Evolutionary conservation across 2,113 vertebrate species (phyloP).

Genomic region (Todiramphus saurophagus): DNA sequence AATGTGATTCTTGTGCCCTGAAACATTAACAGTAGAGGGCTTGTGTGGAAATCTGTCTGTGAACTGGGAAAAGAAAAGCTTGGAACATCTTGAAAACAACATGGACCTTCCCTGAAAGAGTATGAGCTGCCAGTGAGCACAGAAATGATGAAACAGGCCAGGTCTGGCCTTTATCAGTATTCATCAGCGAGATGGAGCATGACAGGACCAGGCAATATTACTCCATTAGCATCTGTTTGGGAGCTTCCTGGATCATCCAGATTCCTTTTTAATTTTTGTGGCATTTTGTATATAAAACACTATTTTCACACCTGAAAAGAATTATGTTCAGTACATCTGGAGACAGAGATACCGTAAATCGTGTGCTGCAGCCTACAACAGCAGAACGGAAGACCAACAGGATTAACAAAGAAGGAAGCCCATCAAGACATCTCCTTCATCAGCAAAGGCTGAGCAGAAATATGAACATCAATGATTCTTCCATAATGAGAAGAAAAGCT

Average conservation of each 20-base stretch:
- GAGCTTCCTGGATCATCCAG: background rate
- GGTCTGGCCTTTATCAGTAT: background rate
- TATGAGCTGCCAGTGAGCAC: background rate
- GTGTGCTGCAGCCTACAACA: background rate
- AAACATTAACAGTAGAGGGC: background rate
- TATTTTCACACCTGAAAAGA: background rate
- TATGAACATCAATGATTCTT: background rate
- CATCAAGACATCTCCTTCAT: background rate
- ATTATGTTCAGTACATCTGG: background rate
- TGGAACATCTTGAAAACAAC: background rate
- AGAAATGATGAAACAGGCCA: background rate
- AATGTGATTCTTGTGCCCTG: background rate
- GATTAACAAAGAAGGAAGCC: background rate
- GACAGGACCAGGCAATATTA: background rate
- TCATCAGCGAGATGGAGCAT: background rate
- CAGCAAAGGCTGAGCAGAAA: background rate
- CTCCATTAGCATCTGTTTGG: background rate
- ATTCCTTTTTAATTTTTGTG: background rate
- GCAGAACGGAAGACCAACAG: background rate
- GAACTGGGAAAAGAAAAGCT: background rate
- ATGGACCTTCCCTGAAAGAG: background rate
- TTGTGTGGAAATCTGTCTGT: background rate
- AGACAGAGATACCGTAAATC: background rate
- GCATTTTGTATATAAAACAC: background rate
- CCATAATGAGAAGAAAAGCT: background rate